phyloP scores from a whole-genome alignment of 1,140 invertebrate species.

The Anoplolepis gracilipes region DNA sequence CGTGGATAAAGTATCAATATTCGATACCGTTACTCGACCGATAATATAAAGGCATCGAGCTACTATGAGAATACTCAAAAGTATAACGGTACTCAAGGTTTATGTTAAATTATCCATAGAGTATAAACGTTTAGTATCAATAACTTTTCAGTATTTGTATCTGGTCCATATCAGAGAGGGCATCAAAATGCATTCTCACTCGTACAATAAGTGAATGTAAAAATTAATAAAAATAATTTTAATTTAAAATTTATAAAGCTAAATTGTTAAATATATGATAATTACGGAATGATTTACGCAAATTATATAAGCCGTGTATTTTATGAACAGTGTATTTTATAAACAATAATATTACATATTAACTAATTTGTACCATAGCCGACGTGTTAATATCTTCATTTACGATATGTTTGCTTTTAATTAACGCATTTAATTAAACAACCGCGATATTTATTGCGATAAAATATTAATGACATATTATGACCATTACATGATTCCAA shows the following conservation, averaged over 20 bases:
- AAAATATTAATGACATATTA: slow-evolving; percentile 40
- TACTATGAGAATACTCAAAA: background rate
- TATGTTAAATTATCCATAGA: background rate
- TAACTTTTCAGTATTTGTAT: background rate
- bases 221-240: background rate
- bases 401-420: slow-evolving; percentile 39
- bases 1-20: slow-evolving; percentile 8
- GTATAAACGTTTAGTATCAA: background rate
- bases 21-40: slow-evolving; percentile 2
- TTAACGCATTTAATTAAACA: slow-evolving; percentile 47
- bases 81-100: background rate
- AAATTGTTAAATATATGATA: background rate
- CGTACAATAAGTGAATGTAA: background rate
- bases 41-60: background rate
- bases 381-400: slow-evolving; percentile 33
- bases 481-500: slow-evolving; percentile 27
- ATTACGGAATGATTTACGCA: background rate
- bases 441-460: slow-evolving; percentile 36
- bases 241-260: background rate
- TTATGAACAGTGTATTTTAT: background rate
- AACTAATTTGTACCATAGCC: slow-evolving; percentile 28
- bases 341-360: background rate
- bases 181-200: background rate
- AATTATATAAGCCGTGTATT: background rate
- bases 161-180: background rate